phyloP scores from a whole-genome alignment of 2,113 vertebrate genomes.

The Pteropus alecto region DNA sequence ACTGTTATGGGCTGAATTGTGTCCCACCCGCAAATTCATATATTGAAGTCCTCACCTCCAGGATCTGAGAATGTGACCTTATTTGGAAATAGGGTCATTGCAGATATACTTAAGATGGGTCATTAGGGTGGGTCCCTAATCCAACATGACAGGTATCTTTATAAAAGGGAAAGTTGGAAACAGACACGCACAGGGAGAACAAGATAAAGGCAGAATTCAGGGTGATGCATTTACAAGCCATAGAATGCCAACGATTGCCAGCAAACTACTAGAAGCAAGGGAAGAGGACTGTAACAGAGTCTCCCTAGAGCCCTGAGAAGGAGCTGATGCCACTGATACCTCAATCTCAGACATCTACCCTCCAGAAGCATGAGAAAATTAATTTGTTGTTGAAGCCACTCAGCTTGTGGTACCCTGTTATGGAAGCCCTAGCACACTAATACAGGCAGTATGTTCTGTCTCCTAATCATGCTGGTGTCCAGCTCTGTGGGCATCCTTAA shows the following conservation, averaged over 20 bases:
- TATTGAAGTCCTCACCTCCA: not conserved
- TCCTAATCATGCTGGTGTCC: not conserved
- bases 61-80: not conserved
- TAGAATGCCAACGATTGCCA: not conserved
- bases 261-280: not conserved
- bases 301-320: not conserved
- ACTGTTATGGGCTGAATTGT: not conserved
- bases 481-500: not conserved
- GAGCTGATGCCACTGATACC: not conserved
- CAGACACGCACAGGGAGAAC: not conserved
- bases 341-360: not conserved
- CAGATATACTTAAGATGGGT: not conserved
- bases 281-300: not conserved
- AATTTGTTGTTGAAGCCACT: not conserved
- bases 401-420: not conserved
- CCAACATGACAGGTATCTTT: not conserved
- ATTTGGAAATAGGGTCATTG: not conserved
- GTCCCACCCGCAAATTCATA: not conserved
- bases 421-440: not conserved
- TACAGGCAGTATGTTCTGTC: not conserved
- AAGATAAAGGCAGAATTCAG: not conserved
- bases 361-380: not conserved
- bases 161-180: not conserved
- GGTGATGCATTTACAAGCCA: rapidly evolving
- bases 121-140: not conserved